Percentiles rank a stretch among this genome's conserved stretches.
These are phyloP conservation scores for Australoheros scitulus DNA, from an alignment of 2,113 vertebrate species.

Conservation along the genomic window DNA sequence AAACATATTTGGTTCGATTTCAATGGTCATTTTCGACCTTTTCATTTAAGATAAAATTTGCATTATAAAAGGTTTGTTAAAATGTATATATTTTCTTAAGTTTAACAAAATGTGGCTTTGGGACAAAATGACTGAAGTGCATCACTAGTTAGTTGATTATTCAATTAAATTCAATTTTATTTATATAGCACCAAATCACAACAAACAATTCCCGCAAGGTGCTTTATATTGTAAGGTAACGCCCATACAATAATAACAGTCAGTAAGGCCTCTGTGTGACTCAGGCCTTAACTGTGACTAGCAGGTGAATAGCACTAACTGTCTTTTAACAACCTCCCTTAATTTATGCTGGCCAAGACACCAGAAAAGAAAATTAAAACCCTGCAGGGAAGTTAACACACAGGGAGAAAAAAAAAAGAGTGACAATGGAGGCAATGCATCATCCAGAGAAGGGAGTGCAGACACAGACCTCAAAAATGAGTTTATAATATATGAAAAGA, in stretches of 20 bases:
- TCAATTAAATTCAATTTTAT: too few relatives aligned
- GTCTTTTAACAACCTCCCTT: background rate
- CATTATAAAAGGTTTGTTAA: background rate
- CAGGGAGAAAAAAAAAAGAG: background rate
- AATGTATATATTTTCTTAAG: background rate
- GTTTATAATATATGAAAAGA: background rate
- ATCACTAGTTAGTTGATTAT: background rate
- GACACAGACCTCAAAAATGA: background rate
- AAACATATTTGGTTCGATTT: background rate
- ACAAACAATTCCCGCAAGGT: too few relatives aligned
- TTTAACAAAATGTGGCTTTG: background rate
- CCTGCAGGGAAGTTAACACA: background rate
- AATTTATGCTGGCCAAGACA: fast-evolving
- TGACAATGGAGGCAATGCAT: background rate
- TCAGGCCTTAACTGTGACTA: background rate
- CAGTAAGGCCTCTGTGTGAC: background rate
- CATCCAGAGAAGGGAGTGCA: background rate
- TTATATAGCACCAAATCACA: too few relatives aligned
- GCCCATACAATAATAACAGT: too few relatives aligned
- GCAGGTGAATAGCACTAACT: background rate
- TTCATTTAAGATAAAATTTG: background rate
- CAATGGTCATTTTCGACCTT: background rate
- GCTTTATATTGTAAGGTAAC: too few relatives aligned
- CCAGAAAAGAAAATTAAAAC: background rate
- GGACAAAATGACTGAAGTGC: background rate